phyloP scores from a whole-genome alignment of 2,888 invertebrate genomes.

The Apamea anceps region DNA sequence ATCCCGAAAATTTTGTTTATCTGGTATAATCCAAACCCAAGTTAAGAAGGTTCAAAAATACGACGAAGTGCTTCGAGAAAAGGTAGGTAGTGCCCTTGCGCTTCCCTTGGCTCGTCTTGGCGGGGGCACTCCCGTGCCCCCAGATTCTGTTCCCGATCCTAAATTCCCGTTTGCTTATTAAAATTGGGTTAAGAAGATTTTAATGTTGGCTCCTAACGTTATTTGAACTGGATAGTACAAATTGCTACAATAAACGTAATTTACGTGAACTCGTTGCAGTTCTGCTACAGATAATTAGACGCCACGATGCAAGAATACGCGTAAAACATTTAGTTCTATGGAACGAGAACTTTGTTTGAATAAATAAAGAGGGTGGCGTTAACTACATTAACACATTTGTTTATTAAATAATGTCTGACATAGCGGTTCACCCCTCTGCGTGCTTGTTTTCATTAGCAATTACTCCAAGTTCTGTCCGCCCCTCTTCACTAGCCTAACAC shows the following conservation, averaged over 20 bases:
- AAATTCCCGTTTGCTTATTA: constrained; percentile 10
- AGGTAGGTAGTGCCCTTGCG: too few relatives aligned
- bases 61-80: too few relatives aligned
- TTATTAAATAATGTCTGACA: constrained; percentile 68
- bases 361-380: constrained; percentile 48
- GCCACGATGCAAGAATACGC: not conserved
- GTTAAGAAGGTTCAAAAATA: too few relatives aligned
- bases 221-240: constrained; percentile 30
- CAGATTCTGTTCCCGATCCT: not conserved
- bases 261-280: constrained; percentile 33
- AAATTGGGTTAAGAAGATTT: constrained; percentile 27
- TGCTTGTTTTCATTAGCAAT: constrained; percentile 74
- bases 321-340: not conserved
- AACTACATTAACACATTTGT: constrained; percentile 66
- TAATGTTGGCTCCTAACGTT: constrained; percentile 11
- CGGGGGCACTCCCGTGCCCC: too few relatives aligned
- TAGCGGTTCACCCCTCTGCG: constrained; percentile 72
- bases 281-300: constrained; percentile 12
- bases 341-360: constrained; percentile 2
- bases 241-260: constrained; percentile 41
- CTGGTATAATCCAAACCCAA: too few relatives aligned
- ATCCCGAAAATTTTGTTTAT: too few relatives aligned
- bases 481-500: constrained; percentile 46
- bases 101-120: too few relatives aligned
- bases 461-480: constrained; percentile 64